Conservation (phyloP, 2,113 vertebrate genomes). For the Hiodon alosoides region DNA sequence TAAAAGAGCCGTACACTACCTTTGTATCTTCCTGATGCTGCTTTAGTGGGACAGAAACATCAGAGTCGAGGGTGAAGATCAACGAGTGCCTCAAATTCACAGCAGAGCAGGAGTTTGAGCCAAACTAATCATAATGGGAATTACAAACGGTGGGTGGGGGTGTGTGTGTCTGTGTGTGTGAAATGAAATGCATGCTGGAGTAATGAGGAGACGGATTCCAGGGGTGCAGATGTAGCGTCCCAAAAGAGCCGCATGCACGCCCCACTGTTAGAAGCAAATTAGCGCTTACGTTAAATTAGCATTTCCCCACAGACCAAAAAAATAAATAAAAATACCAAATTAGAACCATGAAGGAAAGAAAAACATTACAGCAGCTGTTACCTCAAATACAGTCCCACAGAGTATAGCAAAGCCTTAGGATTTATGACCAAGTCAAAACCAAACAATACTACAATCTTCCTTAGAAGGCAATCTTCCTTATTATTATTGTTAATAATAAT, state of each 20-base stretch:
- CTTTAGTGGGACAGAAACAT: conserved; percentile 73
- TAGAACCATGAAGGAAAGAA: background rate
- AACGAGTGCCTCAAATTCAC: background rate
- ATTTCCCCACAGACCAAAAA: conserved; percentile 19
- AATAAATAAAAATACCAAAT: conserved; percentile 4
- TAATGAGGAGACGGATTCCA: conserved; percentile 24
- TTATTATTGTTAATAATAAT: too few relatives aligned
- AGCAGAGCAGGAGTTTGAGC: conserved; percentile 16
- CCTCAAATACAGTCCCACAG: background rate
- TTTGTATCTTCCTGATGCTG: conserved; percentile 99
- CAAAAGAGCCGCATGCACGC: conserved; percentile 31
- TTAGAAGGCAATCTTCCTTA: too few relatives aligned
- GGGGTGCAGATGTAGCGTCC: conserved; percentile 31
- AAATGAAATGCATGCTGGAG: conserved; percentile 21
- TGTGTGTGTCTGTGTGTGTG: background rate
- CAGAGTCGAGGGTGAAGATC: conserved; percentile 24
- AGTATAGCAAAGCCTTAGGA: too few relatives aligned
- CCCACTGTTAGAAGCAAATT: conserved; percentile 30
- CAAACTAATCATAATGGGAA: background rate
- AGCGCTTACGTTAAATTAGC: conserved; percentile 31
- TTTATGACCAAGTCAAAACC: too few relatives aligned
- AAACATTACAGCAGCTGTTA: conserved; percentile 11
- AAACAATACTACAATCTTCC: too few relatives aligned
- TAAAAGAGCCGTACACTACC: conserved; percentile 70
- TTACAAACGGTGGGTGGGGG: background rate